phyloP scores from a whole-genome alignment of 2,888 invertebrate species.

The Eupithecia pulchellata region DNA sequence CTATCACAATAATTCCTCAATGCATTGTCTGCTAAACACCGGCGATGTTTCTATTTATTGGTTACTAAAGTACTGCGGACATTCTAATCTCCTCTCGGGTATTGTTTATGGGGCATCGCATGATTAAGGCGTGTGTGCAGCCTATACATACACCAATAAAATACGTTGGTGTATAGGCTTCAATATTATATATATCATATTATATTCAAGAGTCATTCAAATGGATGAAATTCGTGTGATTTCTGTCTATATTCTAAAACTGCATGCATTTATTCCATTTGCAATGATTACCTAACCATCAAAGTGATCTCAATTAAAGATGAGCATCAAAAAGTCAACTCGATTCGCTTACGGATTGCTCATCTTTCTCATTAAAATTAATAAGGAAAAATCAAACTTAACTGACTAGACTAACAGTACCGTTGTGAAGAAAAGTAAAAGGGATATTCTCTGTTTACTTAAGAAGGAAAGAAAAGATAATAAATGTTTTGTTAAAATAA shows the following conservation, averaged over 20 bases:
- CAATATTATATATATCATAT: too few species aligned
- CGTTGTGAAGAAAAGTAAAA: too few species aligned
- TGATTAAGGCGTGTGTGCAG: conserved; percentile 7
- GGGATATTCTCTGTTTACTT: too few species aligned
- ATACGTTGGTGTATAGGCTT: too few species aligned
- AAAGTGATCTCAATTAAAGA: background rate
- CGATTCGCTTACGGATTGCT: too few species aligned
- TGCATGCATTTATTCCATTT: background rate
- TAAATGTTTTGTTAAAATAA: too few species aligned
- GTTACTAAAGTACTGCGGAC: conserved; percentile 52
- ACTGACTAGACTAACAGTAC: too few species aligned
- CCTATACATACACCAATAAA: too few species aligned
- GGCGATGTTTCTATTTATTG: conserved; percentile 57
- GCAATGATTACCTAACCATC: background rate
- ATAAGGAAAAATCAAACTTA: background rate
- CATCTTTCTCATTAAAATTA: background rate
- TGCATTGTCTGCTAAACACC: conserved; percentile 54
- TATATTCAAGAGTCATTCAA: background rate
- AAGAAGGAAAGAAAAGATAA: background rate
- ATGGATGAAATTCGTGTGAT: background rate
- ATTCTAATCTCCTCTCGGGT: conserved; percentile 51
- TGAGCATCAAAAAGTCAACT: too few species aligned
- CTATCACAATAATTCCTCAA: conserved; percentile 39
- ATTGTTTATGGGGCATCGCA: conserved; percentile 17
- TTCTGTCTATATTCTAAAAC: background rate